Evolutionary conservation across 2,797 vertebrate species (phyloP), one percentile per base, ranked within the genome.

Genomic region (Arrhamphus sclerolepis): DNA sequence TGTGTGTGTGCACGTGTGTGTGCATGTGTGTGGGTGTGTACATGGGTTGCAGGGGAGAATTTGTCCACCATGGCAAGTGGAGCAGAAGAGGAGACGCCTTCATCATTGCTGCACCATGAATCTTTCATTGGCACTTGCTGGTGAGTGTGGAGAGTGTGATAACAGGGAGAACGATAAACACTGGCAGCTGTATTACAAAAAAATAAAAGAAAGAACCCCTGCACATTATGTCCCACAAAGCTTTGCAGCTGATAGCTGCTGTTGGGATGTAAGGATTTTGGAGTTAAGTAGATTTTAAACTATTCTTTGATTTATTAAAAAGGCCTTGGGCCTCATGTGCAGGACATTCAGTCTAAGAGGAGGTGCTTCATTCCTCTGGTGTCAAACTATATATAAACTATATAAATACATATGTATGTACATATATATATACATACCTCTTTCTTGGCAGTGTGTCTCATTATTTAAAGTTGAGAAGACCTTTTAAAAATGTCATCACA

Each of bases 81-180:
- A 89, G 88, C 87, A 86, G 84, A 90, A 83, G 76, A 81, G 46
- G 49, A 81, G 69, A 81, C 41, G 66, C 73, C 80, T 83, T 84
- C 77, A 83, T 86, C 83, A 77, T 81, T 62, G 22, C 63, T 47
- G 46, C 70, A 68, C 50, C 61, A 89, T 90, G 72, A 89, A 87
- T 88, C 69, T 87, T 90, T 89, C 66, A 89, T 85, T 60, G 66
- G 62, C 28, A 47, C 24, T 77, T 65, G 74, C 47, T 69, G 14
- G 57, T 65, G 42, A 56, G 47, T 62, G 57, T 72, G 56, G 61
- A 60, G 50, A 57, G 28, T 64, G 61, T 19, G 59, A 17, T 42
- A 49, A 58, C 48, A 1, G 19, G 4, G 43, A 50, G 42, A 38
- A 0, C 65, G 40, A 67, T 39, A 52, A 44, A 69, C 29, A 21